phyloP scores from a whole-genome alignment of 2,797 vertebrate species.

The Anas georgica region DNA sequence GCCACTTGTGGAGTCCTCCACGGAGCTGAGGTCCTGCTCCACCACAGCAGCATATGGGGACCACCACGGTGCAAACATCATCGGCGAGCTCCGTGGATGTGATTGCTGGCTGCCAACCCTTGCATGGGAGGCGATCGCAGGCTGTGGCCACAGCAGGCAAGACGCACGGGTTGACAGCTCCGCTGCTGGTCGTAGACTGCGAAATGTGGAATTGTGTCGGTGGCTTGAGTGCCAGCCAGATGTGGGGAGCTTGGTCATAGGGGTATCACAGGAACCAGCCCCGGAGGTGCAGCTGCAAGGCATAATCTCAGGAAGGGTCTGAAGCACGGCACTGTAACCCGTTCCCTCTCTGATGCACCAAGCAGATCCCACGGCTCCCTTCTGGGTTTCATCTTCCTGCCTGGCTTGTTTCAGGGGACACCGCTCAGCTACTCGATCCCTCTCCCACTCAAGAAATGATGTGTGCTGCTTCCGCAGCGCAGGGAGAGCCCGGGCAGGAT shows the following conservation, averaged over 20 bases:
- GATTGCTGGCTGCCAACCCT: neutral
- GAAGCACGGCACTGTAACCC: neutral
- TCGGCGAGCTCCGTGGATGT: neutral
- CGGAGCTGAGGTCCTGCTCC: neutral
- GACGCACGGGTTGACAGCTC: neutral
- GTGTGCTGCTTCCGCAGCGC: neutral
- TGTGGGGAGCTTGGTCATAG: neutral
- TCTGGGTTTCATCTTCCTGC: neutral
- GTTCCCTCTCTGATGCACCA: neutral
- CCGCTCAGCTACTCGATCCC: neutral
- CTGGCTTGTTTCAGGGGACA: neutral
- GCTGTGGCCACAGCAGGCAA: neutral
- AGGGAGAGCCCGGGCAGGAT: neutral
- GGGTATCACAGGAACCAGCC: neutral
- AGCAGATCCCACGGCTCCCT: neutral
- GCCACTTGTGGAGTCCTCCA: neutral
- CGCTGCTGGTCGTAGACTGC: neutral
- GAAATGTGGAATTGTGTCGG: neutral
- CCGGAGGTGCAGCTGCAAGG: neutral
- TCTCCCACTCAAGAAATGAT: neutral
- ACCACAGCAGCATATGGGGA: fast-evolving
- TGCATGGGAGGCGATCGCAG: neutral
- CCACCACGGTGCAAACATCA: fast-evolving
- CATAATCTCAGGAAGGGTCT: neutral
- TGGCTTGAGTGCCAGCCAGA: neutral